phyloP scores from a whole-genome alignment of 2,797 vertebrate species.

The Myotis findleyi region DNA sequence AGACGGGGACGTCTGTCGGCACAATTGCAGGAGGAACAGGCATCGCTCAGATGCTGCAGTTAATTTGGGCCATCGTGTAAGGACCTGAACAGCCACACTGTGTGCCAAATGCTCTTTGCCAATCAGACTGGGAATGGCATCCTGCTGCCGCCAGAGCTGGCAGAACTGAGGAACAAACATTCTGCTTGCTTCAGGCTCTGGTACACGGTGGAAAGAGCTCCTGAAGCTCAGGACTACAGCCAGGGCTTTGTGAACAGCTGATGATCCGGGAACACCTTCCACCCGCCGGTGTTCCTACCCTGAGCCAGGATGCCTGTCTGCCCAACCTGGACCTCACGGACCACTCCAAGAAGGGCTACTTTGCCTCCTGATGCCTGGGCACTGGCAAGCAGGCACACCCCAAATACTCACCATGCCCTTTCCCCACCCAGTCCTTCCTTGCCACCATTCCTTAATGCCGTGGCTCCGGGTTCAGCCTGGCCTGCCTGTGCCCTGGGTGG shows the following conservation, averaged over 20 bases:
- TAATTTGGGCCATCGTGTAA: neutral
- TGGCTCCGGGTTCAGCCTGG: conserved; percentile 5
- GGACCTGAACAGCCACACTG: neutral
- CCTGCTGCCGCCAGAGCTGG: conserved; percentile 92
- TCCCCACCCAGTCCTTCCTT: neutral
- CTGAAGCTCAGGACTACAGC: conserved; percentile 95
- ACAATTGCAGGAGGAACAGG: neutral
- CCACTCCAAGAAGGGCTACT: conserved; percentile 88
- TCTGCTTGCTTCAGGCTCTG: conserved; percentile 93
- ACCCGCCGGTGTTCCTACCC: conserved; percentile 92
- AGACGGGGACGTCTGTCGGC: neutral
- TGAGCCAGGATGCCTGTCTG: conserved; percentile 95
- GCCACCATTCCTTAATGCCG: neutral
- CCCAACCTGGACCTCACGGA: conserved; percentile 94
- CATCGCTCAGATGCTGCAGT: neutral
- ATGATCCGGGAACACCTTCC: conserved; percentile 93
- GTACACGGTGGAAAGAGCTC: conserved; percentile 92
- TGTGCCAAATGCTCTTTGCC: neutral
- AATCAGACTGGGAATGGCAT: conserved; percentile 94
- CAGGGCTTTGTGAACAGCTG: conserved; percentile 94
- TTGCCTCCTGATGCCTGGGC: conserved; percentile 86
- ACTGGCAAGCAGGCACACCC: neutral
- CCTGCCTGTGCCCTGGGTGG: neutral
- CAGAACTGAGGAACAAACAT: conserved; percentile 91
- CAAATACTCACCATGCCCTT: neutral